Percentiles rank a stretch among this genome's conserved stretches.
Conservation (phyloP, 1,140 invertebrate genomes). For the Panagrolaimus sp. region DNA sequence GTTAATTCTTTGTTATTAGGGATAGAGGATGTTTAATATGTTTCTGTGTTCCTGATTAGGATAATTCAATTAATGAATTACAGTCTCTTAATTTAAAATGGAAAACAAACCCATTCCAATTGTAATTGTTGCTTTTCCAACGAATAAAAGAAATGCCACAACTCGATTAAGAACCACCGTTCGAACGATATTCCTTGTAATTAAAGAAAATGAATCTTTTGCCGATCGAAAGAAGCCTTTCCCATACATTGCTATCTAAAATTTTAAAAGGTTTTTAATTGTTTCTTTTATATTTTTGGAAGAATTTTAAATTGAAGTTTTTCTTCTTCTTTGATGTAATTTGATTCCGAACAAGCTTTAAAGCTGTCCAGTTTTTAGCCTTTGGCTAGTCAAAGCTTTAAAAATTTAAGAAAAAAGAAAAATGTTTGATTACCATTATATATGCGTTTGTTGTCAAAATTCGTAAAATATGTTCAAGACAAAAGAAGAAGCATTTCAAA, state of each 20-base stretch:
- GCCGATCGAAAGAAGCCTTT: conserved; percentile 84
- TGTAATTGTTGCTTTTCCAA: conserved; percentile 80
- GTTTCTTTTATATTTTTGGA: not conserved
- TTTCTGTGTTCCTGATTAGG: no score
- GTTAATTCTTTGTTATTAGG: no score
- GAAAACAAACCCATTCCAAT: conserved; percentile 59
- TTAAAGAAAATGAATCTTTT: conserved; percentile 77
- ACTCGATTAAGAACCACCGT: conserved; percentile 83
- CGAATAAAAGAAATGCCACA: conserved; percentile 81
- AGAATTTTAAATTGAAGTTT: not conserved
- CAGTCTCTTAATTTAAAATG: not conserved
- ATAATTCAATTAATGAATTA: not conserved
- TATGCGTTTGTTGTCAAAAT: conserved; percentile 84
- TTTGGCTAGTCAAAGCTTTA: not conserved
- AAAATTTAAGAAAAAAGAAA: conserved; percentile 19
- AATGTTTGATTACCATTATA: conserved; percentile 69
- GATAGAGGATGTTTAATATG: no score
- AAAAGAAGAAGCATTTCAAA: conserved; percentile 82
- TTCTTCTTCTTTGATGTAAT: no score
- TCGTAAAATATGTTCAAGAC: conserved; percentile 78
- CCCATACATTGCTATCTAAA: conserved; percentile 79
- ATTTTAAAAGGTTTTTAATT: conserved; percentile 25
- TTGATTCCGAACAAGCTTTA: no score
- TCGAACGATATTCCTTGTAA: conserved; percentile 80
- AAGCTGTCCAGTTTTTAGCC: no score